phyloP scores from a whole-genome alignment of 2,797 vertebrate species.

The Chaetophractus vellerosus region DNA sequence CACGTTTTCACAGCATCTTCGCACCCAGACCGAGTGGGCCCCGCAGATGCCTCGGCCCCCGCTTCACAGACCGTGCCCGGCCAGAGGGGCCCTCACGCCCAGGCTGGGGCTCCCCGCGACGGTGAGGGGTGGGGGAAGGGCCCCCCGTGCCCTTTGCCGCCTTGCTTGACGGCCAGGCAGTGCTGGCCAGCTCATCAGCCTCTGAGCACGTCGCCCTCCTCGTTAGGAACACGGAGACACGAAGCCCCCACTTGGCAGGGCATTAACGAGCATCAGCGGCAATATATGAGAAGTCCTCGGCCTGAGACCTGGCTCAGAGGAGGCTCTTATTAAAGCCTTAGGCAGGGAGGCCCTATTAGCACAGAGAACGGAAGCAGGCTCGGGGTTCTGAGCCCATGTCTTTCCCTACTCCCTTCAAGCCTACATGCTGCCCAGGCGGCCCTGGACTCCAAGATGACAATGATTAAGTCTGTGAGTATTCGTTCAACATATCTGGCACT shows the following conservation, averaged over 20 bases:
- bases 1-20: background rate
- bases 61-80: background rate
- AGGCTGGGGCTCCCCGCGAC: background rate
- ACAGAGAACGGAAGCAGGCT: background rate
- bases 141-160: background rate
- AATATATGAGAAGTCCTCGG: background rate
- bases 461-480: no score
- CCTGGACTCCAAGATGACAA: background rate
- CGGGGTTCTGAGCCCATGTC: background rate
- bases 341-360: background rate
- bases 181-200: background rate
- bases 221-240: background rate
- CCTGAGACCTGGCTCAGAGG: background rate
- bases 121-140: accelerated
- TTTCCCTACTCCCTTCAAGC: background rate
- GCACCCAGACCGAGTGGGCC: background rate
- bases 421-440: background rate
- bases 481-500: background rate
- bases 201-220: no score
- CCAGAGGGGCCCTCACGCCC: background rate
- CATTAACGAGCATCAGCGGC: background rate
- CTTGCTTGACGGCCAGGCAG: background rate
- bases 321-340: background rate
- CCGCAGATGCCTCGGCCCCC: background rate
- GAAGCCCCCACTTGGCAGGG: constrained; percentile 62